Conservation (phyloP, 2,797 vertebrate species). For the Sebastes oblongus region DNA sequence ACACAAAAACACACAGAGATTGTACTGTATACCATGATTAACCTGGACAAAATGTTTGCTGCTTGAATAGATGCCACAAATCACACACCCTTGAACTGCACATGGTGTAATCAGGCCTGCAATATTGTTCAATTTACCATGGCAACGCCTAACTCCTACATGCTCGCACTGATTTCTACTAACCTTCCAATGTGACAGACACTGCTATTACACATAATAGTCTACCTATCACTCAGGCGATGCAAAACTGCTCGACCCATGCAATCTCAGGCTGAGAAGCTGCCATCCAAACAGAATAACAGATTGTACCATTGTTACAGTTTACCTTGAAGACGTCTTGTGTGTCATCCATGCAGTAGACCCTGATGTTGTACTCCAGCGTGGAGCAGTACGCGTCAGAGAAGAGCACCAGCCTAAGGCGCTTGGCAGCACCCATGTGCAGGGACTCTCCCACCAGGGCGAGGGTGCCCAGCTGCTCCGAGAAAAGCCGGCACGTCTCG, state of each 20-base stretch:
- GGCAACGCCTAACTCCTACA: slow-evolving; percentile 21
- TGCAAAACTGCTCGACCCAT: not conserved
- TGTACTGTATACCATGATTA: slow-evolving; percentile 13
- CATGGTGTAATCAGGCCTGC: slow-evolving; percentile 45
- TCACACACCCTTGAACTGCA: slow-evolving; percentile 28
- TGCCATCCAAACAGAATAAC: slow-evolving; percentile 15
- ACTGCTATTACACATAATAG: slow-evolving; percentile 46
- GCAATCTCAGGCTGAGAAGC: slow-evolving; percentile 17
- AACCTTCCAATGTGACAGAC: slow-evolving; percentile 34
- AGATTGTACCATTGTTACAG: not conserved
- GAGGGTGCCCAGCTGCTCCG: slow-evolving; percentile 95
- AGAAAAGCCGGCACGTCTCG: slow-evolving; percentile 92
- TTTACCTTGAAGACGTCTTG: slow-evolving; percentile 96
- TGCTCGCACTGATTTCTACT: slow-evolving; percentile 3
- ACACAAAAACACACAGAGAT: slow-evolving; percentile 17
- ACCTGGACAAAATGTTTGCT: slow-evolving; percentile 21
- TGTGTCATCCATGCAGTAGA: slow-evolving; percentile 98
- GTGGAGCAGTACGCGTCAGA: slow-evolving; percentile 93
- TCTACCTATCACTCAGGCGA: slow-evolving; percentile 44
- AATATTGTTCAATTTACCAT: slow-evolving; percentile 48
- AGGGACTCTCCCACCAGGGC: slow-evolving; percentile 97
- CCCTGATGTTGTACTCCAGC: slow-evolving; percentile 95
- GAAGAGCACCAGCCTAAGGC: slow-evolving; percentile 95
- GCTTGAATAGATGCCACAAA: slow-evolving; percentile 26
- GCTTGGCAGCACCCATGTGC: slow-evolving; percentile 95